Evolutionary conservation across 2,113 vertebrate genomes (phyloP), one percentile per base, ranked within the genome.

Genomic region (Phalacrocorax pelagicus): DNA sequence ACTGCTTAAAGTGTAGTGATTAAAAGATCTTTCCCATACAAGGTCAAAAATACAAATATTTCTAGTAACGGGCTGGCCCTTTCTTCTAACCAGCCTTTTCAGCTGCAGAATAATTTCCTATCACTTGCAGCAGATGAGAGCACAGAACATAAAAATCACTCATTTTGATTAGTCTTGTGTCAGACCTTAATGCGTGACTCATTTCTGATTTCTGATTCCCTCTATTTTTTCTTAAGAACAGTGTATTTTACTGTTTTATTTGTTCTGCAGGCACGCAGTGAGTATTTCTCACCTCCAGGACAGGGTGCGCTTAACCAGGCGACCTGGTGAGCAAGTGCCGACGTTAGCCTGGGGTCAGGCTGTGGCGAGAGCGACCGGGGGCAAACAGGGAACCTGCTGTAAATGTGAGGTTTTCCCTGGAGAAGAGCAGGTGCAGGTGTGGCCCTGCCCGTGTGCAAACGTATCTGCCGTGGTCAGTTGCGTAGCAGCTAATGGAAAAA

Each of bases 251-350:
- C 29, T 55, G 70, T 42, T 61, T 79, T 23, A 16, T 49, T 87
- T 86, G 69, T 81, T 84, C 51, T 46, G 18, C 72, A 51, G 80
- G 21, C 72, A 14, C 9, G 36, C 20, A n/a, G 19, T 36, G 65
- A 44, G 15, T 32, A 27, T 77, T 40, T 7, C 23, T 40, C n/a
- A 8, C 23, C 38, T 55, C 8, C 23, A 32, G 86, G 47, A 17
- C 1, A 0, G 12, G 18, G 14, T 5, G 12, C 18, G 80, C 14
- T 49, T 65, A 61, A 27, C n/a, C 1, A 0, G 36, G 65, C 0
- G 6, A 36, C 36, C 8, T 40, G 6, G 54, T 13, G 46, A 74
- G 19, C 5, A 1, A 21, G 52, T 21, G 29, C 29, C 0, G 12
- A 2, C 1, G 1, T 36, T 51, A n/a, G 46, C 23, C 18, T 58